These are phyloP conservation scores for Xylophagus ater DNA, from an alignment of 2,888 invertebrate species.

Conservation along the genomic window DNA sequence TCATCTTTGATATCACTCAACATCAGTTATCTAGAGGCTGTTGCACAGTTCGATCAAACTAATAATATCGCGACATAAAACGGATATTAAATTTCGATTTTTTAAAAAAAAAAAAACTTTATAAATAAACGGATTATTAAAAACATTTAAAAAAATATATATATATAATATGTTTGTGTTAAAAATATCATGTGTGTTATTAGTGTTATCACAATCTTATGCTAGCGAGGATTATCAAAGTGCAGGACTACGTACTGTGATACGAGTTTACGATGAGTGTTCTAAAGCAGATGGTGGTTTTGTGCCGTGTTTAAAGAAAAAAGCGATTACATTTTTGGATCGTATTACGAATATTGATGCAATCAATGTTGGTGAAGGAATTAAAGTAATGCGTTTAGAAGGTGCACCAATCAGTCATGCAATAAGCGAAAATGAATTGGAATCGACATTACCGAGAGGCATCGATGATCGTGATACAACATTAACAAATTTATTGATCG, in stretches of 20 bases:
- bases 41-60: constrained; percentile 33
- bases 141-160: not conserved
- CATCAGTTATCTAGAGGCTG: constrained; percentile 46
- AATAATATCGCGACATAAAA: constrained; percentile 13
- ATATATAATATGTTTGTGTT: constrained; percentile 12
- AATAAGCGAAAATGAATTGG: constrained; percentile 56
- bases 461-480: constrained; percentile 55
- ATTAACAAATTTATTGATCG: constrained; percentile 57
- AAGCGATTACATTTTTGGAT: constrained; percentile 68
- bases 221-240: constrained; percentile 35
- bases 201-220: constrained; percentile 16
- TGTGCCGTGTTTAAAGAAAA: constrained; percentile 67
- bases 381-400: constrained; percentile 51
- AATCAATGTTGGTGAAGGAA: constrained; percentile 51
- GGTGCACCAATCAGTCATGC: constrained; percentile 31
- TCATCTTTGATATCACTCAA: constrained; percentile 30
- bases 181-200: constrained; percentile 30
- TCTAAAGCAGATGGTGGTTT: constrained; percentile 54
- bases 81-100: not conserved
- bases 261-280: constrained; percentile 70
- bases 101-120: not conserved
- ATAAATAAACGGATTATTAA: not conserved
- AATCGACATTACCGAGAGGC: constrained; percentile 54
- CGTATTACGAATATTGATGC: constrained; percentile 60
- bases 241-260: constrained; percentile 52